phyloP scores from a whole-genome alignment of 2,888 invertebrate genomes.

The Elmis aenea region DNA sequence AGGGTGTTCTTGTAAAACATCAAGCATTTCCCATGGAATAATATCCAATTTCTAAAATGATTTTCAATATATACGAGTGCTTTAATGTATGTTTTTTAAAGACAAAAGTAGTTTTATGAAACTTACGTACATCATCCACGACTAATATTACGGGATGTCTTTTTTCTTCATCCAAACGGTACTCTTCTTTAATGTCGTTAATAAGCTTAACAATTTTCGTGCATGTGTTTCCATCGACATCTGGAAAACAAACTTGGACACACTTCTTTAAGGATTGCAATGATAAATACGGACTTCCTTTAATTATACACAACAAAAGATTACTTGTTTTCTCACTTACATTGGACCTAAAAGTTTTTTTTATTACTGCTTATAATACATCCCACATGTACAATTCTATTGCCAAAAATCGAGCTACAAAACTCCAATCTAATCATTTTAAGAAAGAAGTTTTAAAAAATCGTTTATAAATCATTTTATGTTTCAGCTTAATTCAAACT shows the following conservation, averaged over 20 bases:
- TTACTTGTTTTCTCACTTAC: constrained; percentile 36
- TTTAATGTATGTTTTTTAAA: constrained; percentile 1
- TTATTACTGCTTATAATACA: no score
- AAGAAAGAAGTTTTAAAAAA: no score
- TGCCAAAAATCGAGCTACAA: no score
- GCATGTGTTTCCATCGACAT: constrained; percentile 44
- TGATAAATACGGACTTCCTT: constrained; percentile 40
- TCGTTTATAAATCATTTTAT: no score
- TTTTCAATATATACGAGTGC: neutral
- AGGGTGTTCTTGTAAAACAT: constrained; percentile 59
- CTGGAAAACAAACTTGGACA: constrained; percentile 41
- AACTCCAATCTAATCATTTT: no score
- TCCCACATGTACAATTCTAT: no score
- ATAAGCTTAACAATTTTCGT: constrained; percentile 44
- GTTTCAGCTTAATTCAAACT: no score
- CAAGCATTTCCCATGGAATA: constrained; percentile 75
- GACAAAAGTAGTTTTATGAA: neutral
- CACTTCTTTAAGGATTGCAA: constrained; percentile 44
- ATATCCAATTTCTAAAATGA: constrained; percentile 61
- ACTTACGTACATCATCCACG: constrained; percentile 58
- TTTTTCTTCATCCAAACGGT: constrained; percentile 45
- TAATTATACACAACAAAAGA: constrained; percentile 46
- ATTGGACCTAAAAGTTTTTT: constrained; percentile 19
- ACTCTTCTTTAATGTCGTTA: constrained; percentile 45
- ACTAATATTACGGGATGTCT: constrained; percentile 61